These are phyloP conservation scores for Cepaea nemoralis DNA, from an alignment of 1,140 invertebrate genomes.

Conservation along the genomic window DNA sequence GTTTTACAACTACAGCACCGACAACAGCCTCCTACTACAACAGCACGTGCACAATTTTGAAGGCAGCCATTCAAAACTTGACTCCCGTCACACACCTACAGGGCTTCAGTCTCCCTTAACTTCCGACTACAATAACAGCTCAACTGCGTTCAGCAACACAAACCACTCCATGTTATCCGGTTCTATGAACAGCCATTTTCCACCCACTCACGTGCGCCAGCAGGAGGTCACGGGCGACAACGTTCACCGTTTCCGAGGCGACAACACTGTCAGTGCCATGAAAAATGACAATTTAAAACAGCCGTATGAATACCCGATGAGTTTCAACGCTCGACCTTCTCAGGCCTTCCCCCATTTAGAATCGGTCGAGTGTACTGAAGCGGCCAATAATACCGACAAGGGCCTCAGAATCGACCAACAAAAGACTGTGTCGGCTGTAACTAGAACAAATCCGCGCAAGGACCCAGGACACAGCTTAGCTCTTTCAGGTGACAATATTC, in stretches of 20 bases:
- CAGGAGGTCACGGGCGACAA: background rate
- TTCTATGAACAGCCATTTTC: background rate
- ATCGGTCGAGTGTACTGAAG: background rate
- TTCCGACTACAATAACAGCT: constrained; percentile 2
- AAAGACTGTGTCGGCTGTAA: background rate
- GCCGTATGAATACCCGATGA: constrained; percentile 19
- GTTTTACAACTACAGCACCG: constrained; percentile 8
- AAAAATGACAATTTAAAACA: constrained; percentile 28
- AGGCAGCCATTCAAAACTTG: constrained; percentile 7
- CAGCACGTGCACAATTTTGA: constrained; percentile 15
- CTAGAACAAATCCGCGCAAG: background rate
- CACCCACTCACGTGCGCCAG: constrained; percentile 25
- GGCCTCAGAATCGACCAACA: background rate
- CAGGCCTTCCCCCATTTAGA: background rate
- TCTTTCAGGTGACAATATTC: background rate
- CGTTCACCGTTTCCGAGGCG: constrained; percentile 12
- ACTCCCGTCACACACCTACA: constrained; percentile 8
- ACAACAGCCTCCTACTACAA: background rate
- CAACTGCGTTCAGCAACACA: background rate
- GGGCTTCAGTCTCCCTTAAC: background rate
- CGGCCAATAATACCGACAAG: background rate
- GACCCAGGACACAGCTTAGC: background rate
- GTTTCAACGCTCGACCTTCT: constrained; percentile 6
- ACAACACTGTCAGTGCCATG: constrained; percentile 1
- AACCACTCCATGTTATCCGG: background rate